Percentiles rank a stretch among this genome's conserved stretches.
Conservation (phyloP, 2,888 invertebrate species). For the Lamproptera curius region DNA sequence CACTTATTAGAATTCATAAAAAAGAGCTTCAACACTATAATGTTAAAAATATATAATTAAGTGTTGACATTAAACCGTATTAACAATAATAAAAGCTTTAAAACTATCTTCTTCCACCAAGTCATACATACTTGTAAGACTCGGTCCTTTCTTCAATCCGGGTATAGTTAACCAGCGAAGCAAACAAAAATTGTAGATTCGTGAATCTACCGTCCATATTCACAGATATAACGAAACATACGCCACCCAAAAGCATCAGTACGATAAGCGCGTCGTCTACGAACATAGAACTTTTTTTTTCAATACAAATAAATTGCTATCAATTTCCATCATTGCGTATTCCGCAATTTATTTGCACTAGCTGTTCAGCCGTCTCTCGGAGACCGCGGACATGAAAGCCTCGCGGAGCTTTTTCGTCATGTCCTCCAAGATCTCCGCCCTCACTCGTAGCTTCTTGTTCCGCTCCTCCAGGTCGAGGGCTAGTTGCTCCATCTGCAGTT, state of each 20-base stretch:
- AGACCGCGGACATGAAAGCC: slow-evolving; percentile 81
- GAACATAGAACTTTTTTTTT: slow-evolving; percentile 36
- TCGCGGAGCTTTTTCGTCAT: slow-evolving; percentile 82
- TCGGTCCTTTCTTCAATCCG: slow-evolving; percentile 11
- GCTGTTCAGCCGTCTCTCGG: slow-evolving; percentile 63
- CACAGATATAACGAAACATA: slow-evolving; percentile 11
- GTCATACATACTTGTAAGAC: slow-evolving; percentile 5
- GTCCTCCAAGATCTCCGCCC: slow-evolving; percentile 82
- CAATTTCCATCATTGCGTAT: slow-evolving; percentile 2
- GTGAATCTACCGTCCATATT: slow-evolving; percentile 15
- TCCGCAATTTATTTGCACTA: slow-evolving; percentile 19
- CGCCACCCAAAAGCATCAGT: slow-evolving; percentile 19
- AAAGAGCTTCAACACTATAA: slow-evolving; percentile 26
- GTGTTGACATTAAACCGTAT: slow-evolving; percentile 12
- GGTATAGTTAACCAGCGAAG: slow-evolving; percentile 11
- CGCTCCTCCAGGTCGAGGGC: slow-evolving; percentile 78
- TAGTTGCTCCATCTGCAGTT: slow-evolving; percentile 72
- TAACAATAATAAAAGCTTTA: slow-evolving; percentile 11
- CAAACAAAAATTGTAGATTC: slow-evolving; percentile 13
- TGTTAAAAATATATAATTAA: slow-evolving; percentile 21
- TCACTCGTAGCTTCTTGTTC: slow-evolving; percentile 81
- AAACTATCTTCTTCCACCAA: slow-evolving; percentile 5
- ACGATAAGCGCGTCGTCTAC: slow-evolving; percentile 34
- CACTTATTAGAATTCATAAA: slow-evolving; percentile 22
- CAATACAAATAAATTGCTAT: slow-evolving; percentile 22